Percentiles rank a stretch among this genome's conserved stretches.
phyloP scores from a whole-genome alignment of 1,140 invertebrate species.

The Chironomus tepperi region DNA sequence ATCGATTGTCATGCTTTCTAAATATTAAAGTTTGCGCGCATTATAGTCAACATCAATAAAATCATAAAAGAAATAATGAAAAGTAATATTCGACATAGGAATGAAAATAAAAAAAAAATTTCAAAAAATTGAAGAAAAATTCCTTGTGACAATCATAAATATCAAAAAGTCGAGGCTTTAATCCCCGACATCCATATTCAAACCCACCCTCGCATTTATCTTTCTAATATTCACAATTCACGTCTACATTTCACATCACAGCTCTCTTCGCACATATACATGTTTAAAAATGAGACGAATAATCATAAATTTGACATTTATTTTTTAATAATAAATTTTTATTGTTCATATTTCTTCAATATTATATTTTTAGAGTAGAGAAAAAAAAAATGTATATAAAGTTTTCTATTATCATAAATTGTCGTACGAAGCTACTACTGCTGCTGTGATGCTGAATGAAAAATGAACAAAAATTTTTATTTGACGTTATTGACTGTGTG shows the following conservation, averaged over 20 bases:
- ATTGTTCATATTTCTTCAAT: slow-evolving; percentile 21
- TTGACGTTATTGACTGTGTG: too few relatives aligned
- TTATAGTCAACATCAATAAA: background rate
- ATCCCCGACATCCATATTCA: background rate
- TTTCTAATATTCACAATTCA: background rate
- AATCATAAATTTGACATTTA: slow-evolving; percentile 25
- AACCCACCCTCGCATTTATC: background rate
- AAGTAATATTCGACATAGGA: background rate
- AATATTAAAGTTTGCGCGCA: background rate
- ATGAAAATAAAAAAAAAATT: background rate
- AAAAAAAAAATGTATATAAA: too few relatives aligned
- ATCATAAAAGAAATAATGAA: background rate
- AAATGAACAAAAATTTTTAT: too few relatives aligned
- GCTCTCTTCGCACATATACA: background rate
- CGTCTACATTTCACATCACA: slow-evolving; percentile 1
- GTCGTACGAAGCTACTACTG: too few relatives aligned
- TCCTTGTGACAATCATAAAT: slow-evolving; percentile 21
- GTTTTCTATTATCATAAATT: too few relatives aligned
- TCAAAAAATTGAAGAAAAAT: background rate
- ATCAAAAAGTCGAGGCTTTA: slow-evolving; percentile 7
- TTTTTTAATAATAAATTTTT: slow-evolving; percentile 25
- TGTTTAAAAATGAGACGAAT: background rate
- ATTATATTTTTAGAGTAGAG: background rate
- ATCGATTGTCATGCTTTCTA: background rate
- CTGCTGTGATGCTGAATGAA: too few relatives aligned